These are phyloP conservation scores for Drosophila kohkoa DNA, from an alignment of 1,140 invertebrate genomes.

Conservation along the genomic window DNA sequence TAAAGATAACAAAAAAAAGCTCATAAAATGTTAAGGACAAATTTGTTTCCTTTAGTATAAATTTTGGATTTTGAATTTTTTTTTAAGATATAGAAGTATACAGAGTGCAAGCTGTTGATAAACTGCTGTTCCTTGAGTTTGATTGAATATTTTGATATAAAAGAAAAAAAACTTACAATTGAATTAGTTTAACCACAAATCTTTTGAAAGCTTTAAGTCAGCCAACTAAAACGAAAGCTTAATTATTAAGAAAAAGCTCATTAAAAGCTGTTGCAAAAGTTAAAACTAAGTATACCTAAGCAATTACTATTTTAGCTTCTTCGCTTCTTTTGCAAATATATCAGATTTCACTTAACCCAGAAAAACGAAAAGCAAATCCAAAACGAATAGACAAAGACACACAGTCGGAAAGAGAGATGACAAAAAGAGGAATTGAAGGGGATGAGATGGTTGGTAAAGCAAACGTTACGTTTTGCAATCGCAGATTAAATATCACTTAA, in stretches of 20 bases:
- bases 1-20: too few relatives aligned
- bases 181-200: neutral
- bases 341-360: constrained; percentile 38
- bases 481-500: constrained; percentile 81
- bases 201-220: neutral
- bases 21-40: too few relatives aligned
- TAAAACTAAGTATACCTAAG: neutral
- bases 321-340: constrained; percentile 4
- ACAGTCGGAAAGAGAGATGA: too few relatives aligned
- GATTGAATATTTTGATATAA: too few relatives aligned
- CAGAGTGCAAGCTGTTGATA: too few relatives aligned
- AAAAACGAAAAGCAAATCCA: constrained; percentile 13
- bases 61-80: too few relatives aligned
- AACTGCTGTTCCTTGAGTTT: too few relatives aligned
- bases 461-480: constrained; percentile 38
- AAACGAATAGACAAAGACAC: neutral
- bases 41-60: too few relatives aligned
- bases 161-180: neutral
- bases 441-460: neutral
- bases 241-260: neutral
- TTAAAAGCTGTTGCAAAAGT: neutral
- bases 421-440: neutral
- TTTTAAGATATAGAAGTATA: too few relatives aligned
- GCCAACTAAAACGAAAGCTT: neutral
- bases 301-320: constrained; percentile 1